A percentile compares a stretch with the other conserved stretches of the same genome.
These are phyloP conservation scores for Glaucidium brasilianum DNA, from an alignment of 2,113 vertebrate species.

Conservation along the genomic window DNA sequence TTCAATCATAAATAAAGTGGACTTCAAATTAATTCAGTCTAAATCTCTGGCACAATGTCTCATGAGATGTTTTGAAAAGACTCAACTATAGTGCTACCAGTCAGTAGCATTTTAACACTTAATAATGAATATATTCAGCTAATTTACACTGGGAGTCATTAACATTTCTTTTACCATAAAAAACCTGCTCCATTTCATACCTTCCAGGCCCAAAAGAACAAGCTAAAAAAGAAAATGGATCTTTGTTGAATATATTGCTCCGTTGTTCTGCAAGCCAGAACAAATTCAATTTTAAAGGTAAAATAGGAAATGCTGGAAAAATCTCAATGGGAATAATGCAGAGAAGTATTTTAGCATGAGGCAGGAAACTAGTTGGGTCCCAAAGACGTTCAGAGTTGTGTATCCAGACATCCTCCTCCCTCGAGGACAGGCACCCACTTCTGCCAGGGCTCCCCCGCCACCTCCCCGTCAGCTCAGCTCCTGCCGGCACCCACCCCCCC, in stretches of 20 bases:
- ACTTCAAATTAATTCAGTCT: neutral
- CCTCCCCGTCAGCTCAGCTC: neutral
- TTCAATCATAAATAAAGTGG: neutral
- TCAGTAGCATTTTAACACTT: neutral
- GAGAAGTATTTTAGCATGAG: neutral
- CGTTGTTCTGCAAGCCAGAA: neutral
- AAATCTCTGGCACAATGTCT: neutral
- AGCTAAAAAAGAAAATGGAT: neutral
- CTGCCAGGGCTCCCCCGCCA: neutral
- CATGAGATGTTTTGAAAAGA: neutral
- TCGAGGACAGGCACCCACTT: rapidly evolving
- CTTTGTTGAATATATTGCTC: neutral
- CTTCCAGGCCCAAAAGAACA: neutral
- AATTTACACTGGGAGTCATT: conserved; percentile 8
- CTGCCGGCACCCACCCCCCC: no score
- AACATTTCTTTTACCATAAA: neutral
- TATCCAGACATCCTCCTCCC: neutral
- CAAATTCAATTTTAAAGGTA: neutral
- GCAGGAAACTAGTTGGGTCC: neutral
- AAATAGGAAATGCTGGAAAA: neutral
- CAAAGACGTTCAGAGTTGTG: neutral
- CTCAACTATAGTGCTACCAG: neutral
- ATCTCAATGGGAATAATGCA: neutral
- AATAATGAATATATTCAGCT: neutral
- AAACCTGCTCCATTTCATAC: neutral